phyloP scores from a whole-genome alignment of 2,797 vertebrate genomes.

The Hoplostethus mediterraneus region DNA sequence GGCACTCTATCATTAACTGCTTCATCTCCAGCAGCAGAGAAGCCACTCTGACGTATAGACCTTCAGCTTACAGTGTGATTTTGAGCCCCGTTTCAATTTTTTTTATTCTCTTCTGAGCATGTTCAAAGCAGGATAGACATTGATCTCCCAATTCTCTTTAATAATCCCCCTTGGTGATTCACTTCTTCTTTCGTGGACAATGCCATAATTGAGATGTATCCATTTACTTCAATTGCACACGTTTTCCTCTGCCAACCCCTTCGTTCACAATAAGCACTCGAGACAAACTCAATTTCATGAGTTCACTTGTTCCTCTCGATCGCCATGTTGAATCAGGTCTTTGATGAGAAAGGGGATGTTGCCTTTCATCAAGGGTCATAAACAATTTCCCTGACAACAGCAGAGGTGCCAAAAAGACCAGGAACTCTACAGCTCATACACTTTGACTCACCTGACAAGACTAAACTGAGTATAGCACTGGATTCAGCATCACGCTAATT shows the following conservation, averaged over 20 bases:
- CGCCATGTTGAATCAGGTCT: constrained; percentile 9
- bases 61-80: constrained; percentile 11
- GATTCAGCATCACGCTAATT: too few species aligned
- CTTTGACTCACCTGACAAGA: too few species aligned
- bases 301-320: neutral
- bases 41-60: constrained; percentile 16
- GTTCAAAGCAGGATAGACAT: constrained; percentile 18
- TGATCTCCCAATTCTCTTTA: constrained; percentile 19
- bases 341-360: constrained; percentile 1
- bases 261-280: constrained; percentile 12
- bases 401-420: too few species aligned
- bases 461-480: too few species aligned
- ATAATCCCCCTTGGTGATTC: constrained; percentile 14
- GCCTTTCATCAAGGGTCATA: constrained; percentile 4
- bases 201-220: constrained; percentile 37
- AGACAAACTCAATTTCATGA: constrained; percentile 21
- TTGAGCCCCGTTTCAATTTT: neutral
- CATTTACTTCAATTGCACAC: constrained; percentile 27
- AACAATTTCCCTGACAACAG: neutral
- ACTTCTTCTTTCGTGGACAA: constrained; percentile 17
- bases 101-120: constrained; percentile 12
- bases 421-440: too few species aligned
- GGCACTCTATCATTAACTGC: constrained; percentile 43
- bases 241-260: neutral
- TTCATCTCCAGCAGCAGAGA: constrained; percentile 35